Evolutionary conservation across 2,113 vertebrate genomes (phyloP), one percentile per base, ranked within the genome.

Genomic region (Pseudopodoces humilis): DNA sequence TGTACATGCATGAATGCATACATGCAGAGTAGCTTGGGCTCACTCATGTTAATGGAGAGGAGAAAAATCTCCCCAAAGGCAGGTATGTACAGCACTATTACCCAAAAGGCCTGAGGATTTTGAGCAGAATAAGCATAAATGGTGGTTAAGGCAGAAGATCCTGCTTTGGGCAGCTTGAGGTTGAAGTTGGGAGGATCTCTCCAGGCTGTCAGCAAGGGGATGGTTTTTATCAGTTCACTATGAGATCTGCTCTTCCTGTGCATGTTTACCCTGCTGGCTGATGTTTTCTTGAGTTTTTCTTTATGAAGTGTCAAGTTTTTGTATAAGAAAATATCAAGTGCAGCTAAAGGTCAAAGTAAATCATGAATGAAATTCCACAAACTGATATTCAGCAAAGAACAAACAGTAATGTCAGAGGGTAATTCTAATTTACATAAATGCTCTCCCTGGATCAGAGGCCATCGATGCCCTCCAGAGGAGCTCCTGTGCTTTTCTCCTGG

Each of bases 341-440:
- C 35, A 72, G 62, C 33, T 78, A 91, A 94, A 91, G 84, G 87
- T 91, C 87, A 71, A 39, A 79, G 60, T 33, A 78, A 92, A 71
- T 64, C 2, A 68, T 49, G 58, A 79, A 78, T 82, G 44, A 92
- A 93, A 79, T 95, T 71, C 19, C 44, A 49, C 15, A 55, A 64
- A 44, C 24, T 63, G 43, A 14, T 79, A 37, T 28, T 49, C 19
- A 46, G 39, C 23, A 50, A 35, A 75, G 60, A 70, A 24, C 39
- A 52, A 55, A 46, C 17, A 22, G 35, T 31, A 39, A 41, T 72
- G 53, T 58, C 53, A 72, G 62, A 37, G 59, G 15, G 41, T 55
- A 7, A 13, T 64, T 94, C 31, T 52, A 4, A 28, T 56, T 90
- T 16, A 18, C 11, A 22, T 12, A 60, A 68, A 39, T 1, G 0